Base-by-base conservation (phyloP, 2,797 vertebrate genomes). In the Gymnodraco acuticeps region DNA sequence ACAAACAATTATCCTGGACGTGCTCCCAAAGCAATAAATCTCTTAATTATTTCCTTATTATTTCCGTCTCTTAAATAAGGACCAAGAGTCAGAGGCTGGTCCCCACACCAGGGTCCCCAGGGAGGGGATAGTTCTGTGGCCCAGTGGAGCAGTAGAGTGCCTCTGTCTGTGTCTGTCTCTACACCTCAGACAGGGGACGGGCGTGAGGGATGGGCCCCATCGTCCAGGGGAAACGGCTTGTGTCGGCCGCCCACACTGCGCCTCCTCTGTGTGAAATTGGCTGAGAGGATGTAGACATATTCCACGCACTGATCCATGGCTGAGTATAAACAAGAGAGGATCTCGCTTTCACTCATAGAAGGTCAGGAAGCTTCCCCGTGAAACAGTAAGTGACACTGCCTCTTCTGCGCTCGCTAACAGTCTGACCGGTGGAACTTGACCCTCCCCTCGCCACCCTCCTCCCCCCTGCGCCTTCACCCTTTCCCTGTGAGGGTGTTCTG, bases 221-320 rank as follows among this genome's bases (percentile, higher is more conserved):
- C 92, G 91, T 89, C 87, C 90, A 52, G 92, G 89, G 92, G 93
- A 93, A 94, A 90, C 91, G 93, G 88, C 91, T 93, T 92, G 93
- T 95, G 93, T 94, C 94, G 86, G 89, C 90, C 92, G 91, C 95
- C 95, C 93, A 95, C 94, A 87, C 93, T 76, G 91, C 91, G 88
- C 88, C 90, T 95, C 90, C 92, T 86, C 88, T 93, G 93, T 95
- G 95, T 95, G 94, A 95, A 95, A 95, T 94, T 95, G 94, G 92
- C 91, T 95, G 94, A 95, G 92, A 94, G 94, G 93, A 96, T 96
- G 95, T 95, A 95, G 95, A 96, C 95, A 93, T 96, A 95, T 96
- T 96, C 95, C 90, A 91, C 90, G 92, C 95, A 88, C 92, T 95
- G 95, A 96, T 95, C 95, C 95, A 95, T 96, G 91, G 93, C 92